Percentiles rank a stretch among this genome's conserved stretches.
Conservation (phyloP, 1,140 invertebrate species). For the Meloidogyne floridensis region DNA sequence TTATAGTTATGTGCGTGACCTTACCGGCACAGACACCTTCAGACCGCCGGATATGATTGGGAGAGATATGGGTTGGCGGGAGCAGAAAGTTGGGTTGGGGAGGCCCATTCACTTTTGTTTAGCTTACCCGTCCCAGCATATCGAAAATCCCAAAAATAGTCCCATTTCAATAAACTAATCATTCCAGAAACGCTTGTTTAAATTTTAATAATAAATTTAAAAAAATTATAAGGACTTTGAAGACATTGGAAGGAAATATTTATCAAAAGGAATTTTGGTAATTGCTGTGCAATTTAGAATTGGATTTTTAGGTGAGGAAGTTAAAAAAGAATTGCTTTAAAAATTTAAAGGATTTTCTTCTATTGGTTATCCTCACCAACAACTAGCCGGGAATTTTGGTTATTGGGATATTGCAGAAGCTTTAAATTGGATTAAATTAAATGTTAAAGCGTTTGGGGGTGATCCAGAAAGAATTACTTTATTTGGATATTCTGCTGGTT, state of each 20-base stretch:
- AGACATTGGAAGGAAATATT: constrained; percentile 24
- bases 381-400: constrained; percentile 42
- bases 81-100: no score
- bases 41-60: no score
- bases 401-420: constrained; percentile 46
- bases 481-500: constrained; percentile 63
- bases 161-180: no score
- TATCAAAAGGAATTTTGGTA: constrained; percentile 34
- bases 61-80: no score
- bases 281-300: constrained; percentile 43
- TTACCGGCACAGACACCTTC: no score
- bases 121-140: no score
- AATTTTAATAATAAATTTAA: background rate
- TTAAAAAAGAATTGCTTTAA: background rate
- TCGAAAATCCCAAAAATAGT: no score
- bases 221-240: background rate
- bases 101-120: no score
- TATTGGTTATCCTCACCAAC: background rate
- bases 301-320: constrained; percentile 33
- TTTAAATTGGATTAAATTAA: constrained; percentile 55
- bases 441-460: constrained; percentile 60
- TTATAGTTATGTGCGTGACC: no score
- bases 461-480: constrained; percentile 66
- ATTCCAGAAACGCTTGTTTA: no score
- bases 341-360: constrained; percentile 42